A percentile compares a stretch with the other conserved stretches of the same genome.
Conservation (phyloP, 2,113 vertebrate genomes). For the Chaenocephalus aceratus region DNA sequence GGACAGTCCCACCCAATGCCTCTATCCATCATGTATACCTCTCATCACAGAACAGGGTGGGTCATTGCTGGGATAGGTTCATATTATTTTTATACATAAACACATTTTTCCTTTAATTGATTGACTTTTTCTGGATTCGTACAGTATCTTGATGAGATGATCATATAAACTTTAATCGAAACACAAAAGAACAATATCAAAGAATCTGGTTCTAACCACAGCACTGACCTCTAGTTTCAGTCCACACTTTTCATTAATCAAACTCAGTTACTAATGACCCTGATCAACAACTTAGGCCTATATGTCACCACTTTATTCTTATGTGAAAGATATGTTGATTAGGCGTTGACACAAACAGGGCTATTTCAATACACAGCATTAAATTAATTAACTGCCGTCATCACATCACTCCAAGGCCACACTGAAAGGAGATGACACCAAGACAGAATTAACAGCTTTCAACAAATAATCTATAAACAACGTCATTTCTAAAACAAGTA, state of each 20-base stretch:
- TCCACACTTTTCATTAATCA: not conserved
- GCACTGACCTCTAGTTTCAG: not conserved
- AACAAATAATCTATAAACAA: constrained; percentile 13
- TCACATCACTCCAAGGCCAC: constrained; percentile 39
- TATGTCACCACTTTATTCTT: constrained; percentile 21
- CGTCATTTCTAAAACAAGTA: constrained; percentile 31
- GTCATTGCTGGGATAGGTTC: not conserved
- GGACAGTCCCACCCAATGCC: constrained; percentile 48
- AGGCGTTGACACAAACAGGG: not conserved
- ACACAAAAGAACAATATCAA: not conserved
- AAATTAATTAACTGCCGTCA: constrained; percentile 52
- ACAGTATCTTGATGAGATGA: not conserved
- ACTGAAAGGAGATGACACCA: constrained; percentile 27
- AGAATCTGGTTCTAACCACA: not conserved
- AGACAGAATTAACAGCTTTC: constrained; percentile 30
- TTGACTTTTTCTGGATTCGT: not conserved
- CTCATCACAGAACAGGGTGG: not conserved
- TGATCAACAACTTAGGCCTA: constrained; percentile 1
- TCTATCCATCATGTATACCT: constrained; percentile 61
- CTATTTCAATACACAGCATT: constrained; percentile 47
- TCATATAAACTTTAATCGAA: not conserved
- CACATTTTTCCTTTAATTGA: not conserved
- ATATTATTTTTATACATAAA: not conserved
- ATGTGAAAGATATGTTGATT: constrained; percentile 13
- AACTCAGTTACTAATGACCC: not conserved